These are phyloP conservation scores for Saxicola maurus DNA, from an alignment of 2,797 vertebrate species.

Conservation along the genomic window DNA sequence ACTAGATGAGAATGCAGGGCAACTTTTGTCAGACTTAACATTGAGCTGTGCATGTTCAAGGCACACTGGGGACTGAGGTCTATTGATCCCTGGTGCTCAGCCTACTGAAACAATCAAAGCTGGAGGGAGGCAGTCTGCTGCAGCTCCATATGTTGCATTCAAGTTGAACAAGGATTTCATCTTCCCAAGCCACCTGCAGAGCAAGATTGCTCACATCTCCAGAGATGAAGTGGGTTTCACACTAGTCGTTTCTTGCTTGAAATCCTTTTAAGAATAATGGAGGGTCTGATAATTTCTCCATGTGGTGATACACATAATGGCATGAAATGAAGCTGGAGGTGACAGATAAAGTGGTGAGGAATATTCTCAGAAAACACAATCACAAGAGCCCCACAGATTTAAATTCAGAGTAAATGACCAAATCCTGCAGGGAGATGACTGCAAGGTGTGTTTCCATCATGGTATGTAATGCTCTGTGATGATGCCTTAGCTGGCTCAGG, in stretches of 20 bases:
- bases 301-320: not conserved
- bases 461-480: not conserved
- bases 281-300: not conserved
- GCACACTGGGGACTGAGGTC: not conserved
- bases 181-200: not conserved
- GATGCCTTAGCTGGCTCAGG: not conserved
- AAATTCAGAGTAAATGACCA: not conserved
- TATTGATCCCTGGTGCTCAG: conserved; percentile 9
- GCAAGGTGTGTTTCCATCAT: not conserved
- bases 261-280: not conserved
- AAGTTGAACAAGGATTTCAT: not conserved
- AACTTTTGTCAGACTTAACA: not conserved
- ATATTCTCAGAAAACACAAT: not conserved
- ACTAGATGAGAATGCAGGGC: not conserved
- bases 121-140: not conserved
- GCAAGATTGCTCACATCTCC: conserved; percentile 17
- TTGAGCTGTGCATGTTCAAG: not conserved
- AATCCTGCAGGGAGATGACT: not conserved
- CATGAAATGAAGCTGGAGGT: not conserved
- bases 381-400: not conserved
- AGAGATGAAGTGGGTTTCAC: conserved; percentile 3
- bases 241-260: not conserved
- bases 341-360: not conserved
- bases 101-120: not conserved
- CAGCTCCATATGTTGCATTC: not conserved